A percentile compares a stretch with the other conserved stretches of the same genome.
Evolutionary conservation across 2,797 vertebrate species (phyloP).

Genomic region (Mallotus villosus): DNA sequence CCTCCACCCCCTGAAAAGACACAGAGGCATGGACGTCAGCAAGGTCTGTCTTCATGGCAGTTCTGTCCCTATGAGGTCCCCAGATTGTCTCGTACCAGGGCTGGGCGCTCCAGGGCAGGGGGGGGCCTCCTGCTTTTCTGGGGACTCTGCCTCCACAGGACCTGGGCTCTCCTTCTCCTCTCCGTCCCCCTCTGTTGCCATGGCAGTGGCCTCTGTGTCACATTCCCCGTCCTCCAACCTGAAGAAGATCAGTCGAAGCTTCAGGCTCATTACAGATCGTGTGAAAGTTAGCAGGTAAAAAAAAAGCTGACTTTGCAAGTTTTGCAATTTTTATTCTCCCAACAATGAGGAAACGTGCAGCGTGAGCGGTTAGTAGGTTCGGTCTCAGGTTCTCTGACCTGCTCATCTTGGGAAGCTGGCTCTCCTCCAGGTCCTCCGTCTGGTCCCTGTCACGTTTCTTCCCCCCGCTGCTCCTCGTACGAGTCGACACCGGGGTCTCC

Average conservation of each 20-base stretch:
- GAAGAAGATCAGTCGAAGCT: not conserved
- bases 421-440: conserved; percentile 7
- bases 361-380: not conserved
- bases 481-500: conserved; percentile 39
- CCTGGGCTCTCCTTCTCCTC: not conserved
- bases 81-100: conserved; percentile 24
- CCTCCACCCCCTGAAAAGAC: conserved; percentile 11
- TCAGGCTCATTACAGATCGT: no score
- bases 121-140: conserved; percentile 7
- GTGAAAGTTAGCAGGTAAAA: no score
- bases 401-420: conserved; percentile 42
- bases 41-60: not conserved
- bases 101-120: not conserved
- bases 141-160: not conserved
- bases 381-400: conserved; percentile 31
- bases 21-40: conserved; percentile 2
- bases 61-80: not conserved
- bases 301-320: no score
- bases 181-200: not conserved
- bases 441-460: conserved; percentile 54
- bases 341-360: not conserved
- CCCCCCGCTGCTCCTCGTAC: conserved; percentile 62
- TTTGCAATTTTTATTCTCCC: no score
- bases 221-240: conserved; percentile 29
- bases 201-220: conserved; percentile 2